Percentiles rank a stretch among this genome's conserved stretches.
phyloP scores from a whole-genome alignment of 2,113 vertebrate species.

The Sprattus sprattus region DNA sequence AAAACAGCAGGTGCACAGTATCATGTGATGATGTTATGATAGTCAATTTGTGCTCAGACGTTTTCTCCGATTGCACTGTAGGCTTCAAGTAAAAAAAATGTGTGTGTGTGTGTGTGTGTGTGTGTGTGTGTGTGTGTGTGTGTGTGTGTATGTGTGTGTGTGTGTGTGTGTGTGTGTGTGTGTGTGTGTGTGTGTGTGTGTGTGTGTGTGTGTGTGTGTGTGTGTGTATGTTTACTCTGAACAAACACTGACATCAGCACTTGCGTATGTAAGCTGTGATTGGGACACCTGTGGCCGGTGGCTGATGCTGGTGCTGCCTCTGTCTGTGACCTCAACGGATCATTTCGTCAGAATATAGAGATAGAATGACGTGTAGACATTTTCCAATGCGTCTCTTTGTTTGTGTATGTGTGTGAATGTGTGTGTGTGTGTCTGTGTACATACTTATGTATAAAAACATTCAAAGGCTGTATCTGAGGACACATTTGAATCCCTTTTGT shows the following conservation, averaged over 20 bases:
- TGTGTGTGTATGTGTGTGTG: background rate
- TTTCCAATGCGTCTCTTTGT: background rate
- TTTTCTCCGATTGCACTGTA: background rate
- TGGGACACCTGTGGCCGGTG: background rate
- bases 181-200: background rate
- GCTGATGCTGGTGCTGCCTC: background rate
- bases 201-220: background rate
- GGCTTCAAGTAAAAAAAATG: background rate
- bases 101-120: too few relatives aligned
- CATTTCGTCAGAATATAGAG: background rate
- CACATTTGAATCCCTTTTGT: too few relatives aligned
- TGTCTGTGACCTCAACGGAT: background rate
- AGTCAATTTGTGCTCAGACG: background rate
- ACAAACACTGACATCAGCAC: constrained; percentile 8
- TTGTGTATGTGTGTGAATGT: background rate
- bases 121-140: too few relatives aligned
- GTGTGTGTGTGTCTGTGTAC: too few relatives aligned
- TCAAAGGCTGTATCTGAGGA: too few relatives aligned
- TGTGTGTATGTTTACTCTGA: background rate
- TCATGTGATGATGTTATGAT: background rate
- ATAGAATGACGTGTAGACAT: background rate
- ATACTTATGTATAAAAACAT: too few relatives aligned
- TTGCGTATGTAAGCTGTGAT: background rate
- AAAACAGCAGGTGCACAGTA: constrained; percentile 6
- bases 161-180: background rate